phyloP scores from a whole-genome alignment of 2,888 invertebrate genomes.

The Phortica magna region DNA sequence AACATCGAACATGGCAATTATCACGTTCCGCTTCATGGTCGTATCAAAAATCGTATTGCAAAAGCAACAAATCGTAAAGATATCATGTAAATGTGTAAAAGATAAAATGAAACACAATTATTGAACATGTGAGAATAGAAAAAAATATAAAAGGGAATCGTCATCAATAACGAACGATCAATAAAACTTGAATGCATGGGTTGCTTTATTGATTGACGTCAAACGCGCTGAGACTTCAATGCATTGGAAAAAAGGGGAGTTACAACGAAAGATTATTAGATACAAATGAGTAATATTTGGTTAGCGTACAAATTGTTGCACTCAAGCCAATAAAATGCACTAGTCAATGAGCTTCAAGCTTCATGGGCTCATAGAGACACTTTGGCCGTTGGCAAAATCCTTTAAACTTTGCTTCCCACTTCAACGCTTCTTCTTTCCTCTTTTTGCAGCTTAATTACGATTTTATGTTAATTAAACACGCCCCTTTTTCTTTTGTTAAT shows the following conservation, averaged over 20 bases:
- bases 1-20: background rate
- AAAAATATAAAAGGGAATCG: conserved; percentile 29
- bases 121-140: background rate
- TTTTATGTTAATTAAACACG: conserved; percentile 27
- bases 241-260: background rate
- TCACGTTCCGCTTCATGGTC: conserved; percentile 5
- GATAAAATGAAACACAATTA: conserved; percentile 38
- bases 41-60: background rate
- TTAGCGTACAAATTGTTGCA: no score
- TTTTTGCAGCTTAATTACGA: conserved; percentile 13
- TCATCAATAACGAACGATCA: background rate
- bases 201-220: background rate
- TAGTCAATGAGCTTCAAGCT: background rate
- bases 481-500: conserved; percentile 3
- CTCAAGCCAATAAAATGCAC: background rate
- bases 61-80: conserved; percentile 8
- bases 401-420: conserved; percentile 16
- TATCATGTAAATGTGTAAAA: background rate
- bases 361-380: no score
- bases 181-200: background rate
- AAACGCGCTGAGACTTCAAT: background rate
- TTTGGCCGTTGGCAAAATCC: no score
- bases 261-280: background rate
- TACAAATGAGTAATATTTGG: background rate
- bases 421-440: background rate